Conservation (phyloP, 2,113 vertebrate species). For the Hepsetus odoe region DNA sequence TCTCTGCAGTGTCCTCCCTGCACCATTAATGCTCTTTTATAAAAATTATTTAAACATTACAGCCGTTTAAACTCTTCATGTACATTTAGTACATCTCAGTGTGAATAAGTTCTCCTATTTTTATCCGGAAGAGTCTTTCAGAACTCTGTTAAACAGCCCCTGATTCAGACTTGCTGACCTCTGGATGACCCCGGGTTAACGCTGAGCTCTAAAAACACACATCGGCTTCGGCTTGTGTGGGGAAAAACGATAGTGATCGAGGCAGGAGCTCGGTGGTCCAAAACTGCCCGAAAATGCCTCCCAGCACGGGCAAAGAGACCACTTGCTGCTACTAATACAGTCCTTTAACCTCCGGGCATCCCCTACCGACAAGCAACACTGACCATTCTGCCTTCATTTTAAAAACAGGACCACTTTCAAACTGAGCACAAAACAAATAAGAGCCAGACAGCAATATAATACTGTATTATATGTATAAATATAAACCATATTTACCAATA, state of each 20-base stretch:
- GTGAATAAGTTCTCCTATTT: background rate
- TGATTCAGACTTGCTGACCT: conserved; percentile 69
- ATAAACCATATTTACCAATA: too few species aligned
- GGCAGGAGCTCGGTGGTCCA: conserved; percentile 13
- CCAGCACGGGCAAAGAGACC: background rate
- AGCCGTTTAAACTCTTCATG: background rate
- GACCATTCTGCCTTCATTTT: background rate
- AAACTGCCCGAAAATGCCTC: background rate
- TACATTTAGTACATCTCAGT: background rate
- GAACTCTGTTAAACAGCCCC: background rate
- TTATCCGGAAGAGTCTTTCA: background rate
- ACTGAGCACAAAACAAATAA: background rate
- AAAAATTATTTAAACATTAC: background rate
- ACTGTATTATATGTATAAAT: too few species aligned
- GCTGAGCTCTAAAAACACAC: conserved; percentile 61
- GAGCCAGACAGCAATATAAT: too few species aligned
- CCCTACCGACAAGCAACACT: background rate
- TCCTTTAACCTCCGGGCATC: background rate
- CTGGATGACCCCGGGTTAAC: conserved; percentile 68
- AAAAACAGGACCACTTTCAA: background rate
- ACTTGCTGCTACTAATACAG: background rate
- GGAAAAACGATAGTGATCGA: background rate
- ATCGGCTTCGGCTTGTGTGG: background rate
- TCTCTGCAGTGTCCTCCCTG: conserved; percentile 15
- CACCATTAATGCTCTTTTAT: background rate